Evolutionary conservation across 2,113 vertebrate species (phyloP).

Genomic region (Ctenodactylus gundi): DNA sequence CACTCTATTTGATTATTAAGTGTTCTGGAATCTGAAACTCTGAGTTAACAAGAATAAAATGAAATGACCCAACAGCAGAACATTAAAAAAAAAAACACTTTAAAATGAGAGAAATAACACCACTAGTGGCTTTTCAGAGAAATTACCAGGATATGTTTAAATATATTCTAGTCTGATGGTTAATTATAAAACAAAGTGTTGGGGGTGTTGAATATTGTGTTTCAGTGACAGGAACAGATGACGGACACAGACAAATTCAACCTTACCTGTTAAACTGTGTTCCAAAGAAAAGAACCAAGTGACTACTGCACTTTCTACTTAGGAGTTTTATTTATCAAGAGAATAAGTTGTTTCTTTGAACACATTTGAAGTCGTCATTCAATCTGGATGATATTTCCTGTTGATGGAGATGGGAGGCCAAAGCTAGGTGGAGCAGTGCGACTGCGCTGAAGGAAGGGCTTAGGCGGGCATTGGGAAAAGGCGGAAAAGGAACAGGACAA

Average conservation of each 20-base stretch:
- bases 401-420: not conserved
- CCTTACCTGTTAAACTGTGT: not conserved
- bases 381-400: not conserved
- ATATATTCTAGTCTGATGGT: not conserved
- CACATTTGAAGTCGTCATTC: not conserved
- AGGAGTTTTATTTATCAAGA: not conserved
- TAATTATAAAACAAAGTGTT: not conserved
- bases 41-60: slow-evolving; percentile 57
- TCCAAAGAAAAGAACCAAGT: not conserved
- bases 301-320: not conserved
- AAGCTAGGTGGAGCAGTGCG: not conserved
- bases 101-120: not conserved
- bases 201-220: not conserved
- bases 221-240: not conserved
- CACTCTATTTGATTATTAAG: slow-evolving; percentile 43
- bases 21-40: slow-evolving; percentile 50
- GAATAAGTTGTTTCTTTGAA: not conserved
- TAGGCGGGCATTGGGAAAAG: not conserved
- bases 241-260: not conserved
- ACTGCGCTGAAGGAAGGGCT: not conserved
- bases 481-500: not conserved
- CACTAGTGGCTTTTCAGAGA: not conserved
- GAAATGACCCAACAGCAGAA: not conserved
- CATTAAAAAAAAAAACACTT: not conserved
- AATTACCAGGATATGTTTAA: not conserved